phyloP scores from a whole-genome alignment of 2,113 vertebrate species.

The Megatriorchis doriae region DNA sequence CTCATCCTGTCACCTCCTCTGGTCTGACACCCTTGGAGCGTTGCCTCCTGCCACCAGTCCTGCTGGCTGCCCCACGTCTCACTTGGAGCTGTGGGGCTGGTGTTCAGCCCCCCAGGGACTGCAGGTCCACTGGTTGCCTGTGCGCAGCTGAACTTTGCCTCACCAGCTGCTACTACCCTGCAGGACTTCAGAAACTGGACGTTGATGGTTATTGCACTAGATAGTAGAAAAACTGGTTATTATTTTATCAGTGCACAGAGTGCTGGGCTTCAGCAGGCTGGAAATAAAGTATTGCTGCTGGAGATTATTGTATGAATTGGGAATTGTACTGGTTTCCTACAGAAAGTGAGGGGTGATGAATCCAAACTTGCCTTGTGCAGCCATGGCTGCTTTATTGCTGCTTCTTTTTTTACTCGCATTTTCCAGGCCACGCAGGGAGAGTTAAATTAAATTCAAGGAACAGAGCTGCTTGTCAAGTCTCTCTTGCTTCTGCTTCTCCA shows the following conservation, averaged over 20 bases:
- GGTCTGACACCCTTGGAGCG: background rate
- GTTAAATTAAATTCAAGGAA: background rate
- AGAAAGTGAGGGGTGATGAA: background rate
- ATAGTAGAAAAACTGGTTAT: background rate
- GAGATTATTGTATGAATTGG: rapidly evolving
- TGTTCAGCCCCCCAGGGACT: background rate
- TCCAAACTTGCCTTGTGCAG: background rate
- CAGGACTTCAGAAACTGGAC: background rate
- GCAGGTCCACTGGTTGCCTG: background rate
- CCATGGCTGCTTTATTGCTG: background rate
- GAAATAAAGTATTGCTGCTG: background rate
- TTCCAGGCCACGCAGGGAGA: background rate
- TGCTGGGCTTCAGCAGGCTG: background rate
- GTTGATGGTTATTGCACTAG: background rate
- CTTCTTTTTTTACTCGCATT: rapidly evolving
- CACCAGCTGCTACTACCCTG: background rate
- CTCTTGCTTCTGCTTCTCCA: background rate
- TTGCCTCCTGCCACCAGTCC: background rate
- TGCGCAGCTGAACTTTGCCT: background rate
- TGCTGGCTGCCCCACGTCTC: rapidly evolving
- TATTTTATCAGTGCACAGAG: background rate
- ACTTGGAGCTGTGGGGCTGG: background rate
- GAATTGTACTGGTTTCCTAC: background rate
- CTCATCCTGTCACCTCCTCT: background rate
- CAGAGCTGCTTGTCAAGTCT: background rate